A percentile compares a stretch with the other conserved stretches of the same genome.
phyloP scores from a whole-genome alignment of 2,888 invertebrate species.

The Ethmia dodecea region DNA sequence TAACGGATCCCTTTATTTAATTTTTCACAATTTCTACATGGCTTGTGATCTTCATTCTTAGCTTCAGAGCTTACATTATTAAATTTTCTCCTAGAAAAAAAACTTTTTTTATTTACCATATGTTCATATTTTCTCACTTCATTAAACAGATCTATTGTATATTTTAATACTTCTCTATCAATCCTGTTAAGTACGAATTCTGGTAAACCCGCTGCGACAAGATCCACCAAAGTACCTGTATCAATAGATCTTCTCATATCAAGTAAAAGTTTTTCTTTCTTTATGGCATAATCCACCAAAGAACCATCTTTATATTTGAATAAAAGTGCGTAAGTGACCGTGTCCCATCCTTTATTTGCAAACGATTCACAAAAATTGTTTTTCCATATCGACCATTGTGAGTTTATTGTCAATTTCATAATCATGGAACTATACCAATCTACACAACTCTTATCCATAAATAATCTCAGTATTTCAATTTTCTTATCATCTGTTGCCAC shows the following conservation, averaged over 20 bases:
- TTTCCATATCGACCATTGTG: conserved; percentile 24
- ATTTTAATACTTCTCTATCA: conserved; percentile 1
- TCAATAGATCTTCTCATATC: conserved; percentile 3
- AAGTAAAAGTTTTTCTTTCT: conserved; percentile 24
- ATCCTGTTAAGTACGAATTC: conserved; percentile 7
- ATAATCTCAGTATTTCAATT: conserved; percentile 24
- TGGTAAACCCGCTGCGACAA: conserved; percentile 12
- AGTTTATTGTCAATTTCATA: conserved; percentile 17
- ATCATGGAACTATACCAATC: conserved; percentile 24
- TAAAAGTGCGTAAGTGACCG: conserved; percentile 20
- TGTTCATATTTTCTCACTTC: conserved; percentile 1
- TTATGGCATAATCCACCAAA: conserved; percentile 28
- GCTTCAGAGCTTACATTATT: too few relatives aligned
- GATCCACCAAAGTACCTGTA: conserved; percentile 4
- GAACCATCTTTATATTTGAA: conserved; percentile 27
- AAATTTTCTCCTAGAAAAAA: neutral
- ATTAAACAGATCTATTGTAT: conserved; percentile 2
- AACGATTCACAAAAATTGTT: conserved; percentile 22
- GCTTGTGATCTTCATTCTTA: too few relatives aligned
- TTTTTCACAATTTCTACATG: neutral
- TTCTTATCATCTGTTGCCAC: conserved; percentile 20
- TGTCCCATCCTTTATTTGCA: conserved; percentile 24
- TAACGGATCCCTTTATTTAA: neutral
- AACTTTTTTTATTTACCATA: neutral
- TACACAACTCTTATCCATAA: conserved; percentile 21